Evolutionary conservation across 2,888 invertebrate species (phyloP).

Genomic region (Phragmatobia fuliginosa): DNA sequence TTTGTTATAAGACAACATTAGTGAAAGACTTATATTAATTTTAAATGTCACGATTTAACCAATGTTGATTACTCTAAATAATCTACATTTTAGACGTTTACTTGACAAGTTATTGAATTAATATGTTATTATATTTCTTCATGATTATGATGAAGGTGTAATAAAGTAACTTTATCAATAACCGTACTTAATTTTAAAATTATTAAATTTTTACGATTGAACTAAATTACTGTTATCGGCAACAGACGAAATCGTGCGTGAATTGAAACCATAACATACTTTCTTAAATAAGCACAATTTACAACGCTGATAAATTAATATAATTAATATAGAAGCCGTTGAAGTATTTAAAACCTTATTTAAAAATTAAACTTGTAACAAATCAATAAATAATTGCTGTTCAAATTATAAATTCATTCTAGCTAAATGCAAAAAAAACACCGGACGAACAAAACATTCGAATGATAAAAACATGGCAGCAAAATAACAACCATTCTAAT

Average conservation of each 20-base stretch:
- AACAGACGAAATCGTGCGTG: slow-evolving; percentile 41
- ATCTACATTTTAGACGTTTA: neutral
- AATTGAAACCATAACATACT: slow-evolving; percentile 42
- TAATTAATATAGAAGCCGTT: slow-evolving; percentile 21
- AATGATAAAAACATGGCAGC: slow-evolving; percentile 71
- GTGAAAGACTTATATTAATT: neutral
- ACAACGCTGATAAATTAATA: slow-evolving; percentile 49
- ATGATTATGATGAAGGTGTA: neutral
- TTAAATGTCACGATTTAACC: neutral
- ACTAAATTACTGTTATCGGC: slow-evolving; percentile 38
- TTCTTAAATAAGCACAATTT: slow-evolving; percentile 42
- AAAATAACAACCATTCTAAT: slow-evolving; percentile 84
- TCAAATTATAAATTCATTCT: slow-evolving; percentile 38
- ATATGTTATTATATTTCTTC: neutral
- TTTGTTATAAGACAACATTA: neutral
- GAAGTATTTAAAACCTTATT: slow-evolving; percentile 15
- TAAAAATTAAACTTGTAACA: slow-evolving; percentile 23
- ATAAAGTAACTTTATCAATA: slow-evolving; percentile 6
- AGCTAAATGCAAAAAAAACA: slow-evolving; percentile 44
- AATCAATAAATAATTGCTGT: slow-evolving; percentile 39
- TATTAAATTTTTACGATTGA: slow-evolving; percentile 27
- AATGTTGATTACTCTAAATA: neutral
- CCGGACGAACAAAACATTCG: slow-evolving; percentile 57
- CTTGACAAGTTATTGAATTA: neutral
- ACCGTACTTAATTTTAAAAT: slow-evolving; percentile 19